Percentiles rank a stretch among this genome's conserved stretches.
These are phyloP conservation scores for Crypturellus tataupa DNA, from an alignment of 2,797 vertebrate genomes.

Conservation along the genomic window DNA sequence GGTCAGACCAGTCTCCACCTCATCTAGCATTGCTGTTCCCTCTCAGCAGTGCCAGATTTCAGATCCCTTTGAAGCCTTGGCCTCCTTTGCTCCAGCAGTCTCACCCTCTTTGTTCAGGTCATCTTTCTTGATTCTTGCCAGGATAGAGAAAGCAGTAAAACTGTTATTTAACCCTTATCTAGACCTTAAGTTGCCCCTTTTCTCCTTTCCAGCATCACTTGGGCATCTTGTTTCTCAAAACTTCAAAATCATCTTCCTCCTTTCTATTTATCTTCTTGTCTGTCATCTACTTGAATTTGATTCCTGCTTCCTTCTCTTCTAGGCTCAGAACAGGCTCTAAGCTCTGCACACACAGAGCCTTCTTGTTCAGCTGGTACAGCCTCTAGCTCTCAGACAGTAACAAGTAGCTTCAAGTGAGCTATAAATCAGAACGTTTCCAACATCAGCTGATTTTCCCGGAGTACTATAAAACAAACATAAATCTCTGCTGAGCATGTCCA, in stretches of 20 bases:
- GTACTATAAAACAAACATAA: background rate
- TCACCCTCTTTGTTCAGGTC: background rate
- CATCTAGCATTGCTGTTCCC: background rate
- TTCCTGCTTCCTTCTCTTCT: background rate
- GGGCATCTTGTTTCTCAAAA: background rate
- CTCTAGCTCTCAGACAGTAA: background rate
- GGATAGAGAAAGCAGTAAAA: background rate
- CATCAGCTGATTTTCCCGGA: background rate
- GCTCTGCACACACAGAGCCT: background rate
- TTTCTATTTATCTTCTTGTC: background rate
- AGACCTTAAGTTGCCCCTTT: background rate
- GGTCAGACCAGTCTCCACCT: background rate
- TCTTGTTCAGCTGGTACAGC: background rate
- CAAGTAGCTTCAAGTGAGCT: background rate
- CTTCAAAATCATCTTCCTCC: background rate
- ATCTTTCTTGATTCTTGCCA: background rate
- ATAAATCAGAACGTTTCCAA: background rate
- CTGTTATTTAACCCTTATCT: background rate
- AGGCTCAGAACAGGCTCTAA: background rate
- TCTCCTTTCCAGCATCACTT: background rate
- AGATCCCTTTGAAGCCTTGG: too few relatives aligned
- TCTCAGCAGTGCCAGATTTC: background rate
- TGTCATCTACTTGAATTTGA: background rate
- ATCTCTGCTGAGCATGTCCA: background rate
- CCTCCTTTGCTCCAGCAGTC: background rate